Evolutionary conservation across 2,797 vertebrate genomes (phyloP).

Genomic region (Chromis chromis): DNA sequence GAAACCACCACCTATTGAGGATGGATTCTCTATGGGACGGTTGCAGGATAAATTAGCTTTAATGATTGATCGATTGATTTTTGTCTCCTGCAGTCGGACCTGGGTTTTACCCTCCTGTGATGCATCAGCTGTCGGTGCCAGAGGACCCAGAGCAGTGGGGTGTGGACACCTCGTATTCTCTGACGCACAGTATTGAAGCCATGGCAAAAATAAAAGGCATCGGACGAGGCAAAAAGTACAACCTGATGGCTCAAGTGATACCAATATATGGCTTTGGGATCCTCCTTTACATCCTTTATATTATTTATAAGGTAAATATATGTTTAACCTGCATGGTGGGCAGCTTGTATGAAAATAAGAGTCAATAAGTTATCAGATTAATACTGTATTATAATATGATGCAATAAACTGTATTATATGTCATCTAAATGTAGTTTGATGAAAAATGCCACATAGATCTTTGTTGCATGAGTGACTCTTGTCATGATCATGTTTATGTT

Average conservation of each 20-base stretch:
- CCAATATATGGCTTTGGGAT: slow-evolving; percentile 97
- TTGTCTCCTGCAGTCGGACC: slow-evolving; percentile 84
- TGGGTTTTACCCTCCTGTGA: slow-evolving; percentile 85
- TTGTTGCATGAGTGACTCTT: neutral
- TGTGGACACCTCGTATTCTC: slow-evolving; percentile 77
- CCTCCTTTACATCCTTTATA: slow-evolving; percentile 94
- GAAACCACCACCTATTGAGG: neutral
- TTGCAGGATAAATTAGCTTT: neutral
- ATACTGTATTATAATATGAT: neutral
- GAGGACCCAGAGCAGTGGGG: slow-evolving; percentile 77
- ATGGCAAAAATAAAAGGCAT: slow-evolving; percentile 85
- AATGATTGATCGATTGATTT: neutral
- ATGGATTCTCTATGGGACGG: neutral
- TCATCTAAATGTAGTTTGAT: neutral
- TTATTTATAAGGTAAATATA: slow-evolving; percentile 91
- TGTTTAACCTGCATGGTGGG: neutral
- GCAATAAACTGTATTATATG: no score
- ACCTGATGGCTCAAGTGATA: slow-evolving; percentile 92
- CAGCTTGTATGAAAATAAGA: neutral
- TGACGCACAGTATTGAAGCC: slow-evolving; percentile 86
- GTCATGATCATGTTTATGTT: slow-evolving; percentile 57
- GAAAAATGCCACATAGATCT: no score
- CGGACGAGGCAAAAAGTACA: slow-evolving; percentile 83
- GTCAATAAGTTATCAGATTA: slow-evolving; percentile 6
- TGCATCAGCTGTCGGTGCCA: slow-evolving; percentile 77